Evolutionary conservation across 37 sponge, comb jelly and placozoan species (phyloP).

Genomic region (Diacarnus erythraeanus): DNA sequence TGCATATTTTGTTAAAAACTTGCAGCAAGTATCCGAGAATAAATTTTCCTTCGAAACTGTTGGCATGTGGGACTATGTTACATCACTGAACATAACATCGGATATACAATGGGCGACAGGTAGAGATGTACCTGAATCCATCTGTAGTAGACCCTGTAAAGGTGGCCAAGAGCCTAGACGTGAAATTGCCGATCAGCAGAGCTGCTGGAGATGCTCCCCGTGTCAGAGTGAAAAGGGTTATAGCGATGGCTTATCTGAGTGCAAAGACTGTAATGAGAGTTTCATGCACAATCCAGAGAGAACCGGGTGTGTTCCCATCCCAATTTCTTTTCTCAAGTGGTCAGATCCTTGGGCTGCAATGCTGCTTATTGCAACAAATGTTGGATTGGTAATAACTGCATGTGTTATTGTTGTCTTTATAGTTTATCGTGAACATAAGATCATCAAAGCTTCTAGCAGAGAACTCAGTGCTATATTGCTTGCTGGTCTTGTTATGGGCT

Average conservation of each 20-base stretch:
- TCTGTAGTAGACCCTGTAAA: constrained; percentile 40
- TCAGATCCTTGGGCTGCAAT: constrained; percentile 35
- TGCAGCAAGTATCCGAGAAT: constrained; percentile 9
- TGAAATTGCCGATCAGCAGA: constrained; percentile 10
- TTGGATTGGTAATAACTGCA: constrained; percentile 30
- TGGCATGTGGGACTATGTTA: background rate
- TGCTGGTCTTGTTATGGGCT: constrained; percentile 48
- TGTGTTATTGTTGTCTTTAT: constrained; percentile 38
- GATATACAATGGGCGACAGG: constrained; percentile 8
- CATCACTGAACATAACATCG: background rate
- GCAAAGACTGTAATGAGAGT: constrained; percentile 45
- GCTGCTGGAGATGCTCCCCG: constrained; percentile 67
- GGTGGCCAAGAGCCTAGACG: constrained; percentile 26
- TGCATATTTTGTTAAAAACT: constrained; percentile 44
- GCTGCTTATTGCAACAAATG: constrained; percentile 25
- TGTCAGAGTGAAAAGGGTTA: constrained; percentile 39
- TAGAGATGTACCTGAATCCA: constrained; percentile 2
- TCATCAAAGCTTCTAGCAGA: constrained; percentile 76
- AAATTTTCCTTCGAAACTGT: constrained; percentile 15
- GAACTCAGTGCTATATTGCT: constrained; percentile 71
- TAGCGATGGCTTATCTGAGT: constrained; percentile 55
- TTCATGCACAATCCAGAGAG: constrained; percentile 32
- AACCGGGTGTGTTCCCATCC: constrained; percentile 34
- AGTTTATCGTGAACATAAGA: constrained; percentile 16
- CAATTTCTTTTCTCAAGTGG: constrained; percentile 15